Conservation (phyloP, 1,140 invertebrate species). For the Papilio polytes region DNA sequence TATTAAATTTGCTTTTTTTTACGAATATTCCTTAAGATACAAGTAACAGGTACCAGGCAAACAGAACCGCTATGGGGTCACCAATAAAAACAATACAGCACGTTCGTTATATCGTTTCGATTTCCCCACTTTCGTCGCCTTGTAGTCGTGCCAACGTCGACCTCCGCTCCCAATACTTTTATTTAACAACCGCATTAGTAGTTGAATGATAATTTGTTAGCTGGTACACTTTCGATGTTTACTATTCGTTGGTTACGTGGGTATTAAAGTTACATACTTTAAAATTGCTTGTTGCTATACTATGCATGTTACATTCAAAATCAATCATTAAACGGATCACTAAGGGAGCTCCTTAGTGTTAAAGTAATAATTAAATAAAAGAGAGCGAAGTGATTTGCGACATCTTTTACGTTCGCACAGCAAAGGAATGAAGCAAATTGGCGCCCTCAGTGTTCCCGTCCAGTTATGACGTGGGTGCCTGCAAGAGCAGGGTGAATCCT, state of each 20-base stretch:
- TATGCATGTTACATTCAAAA: too few species aligned
- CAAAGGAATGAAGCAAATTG: too few species aligned
- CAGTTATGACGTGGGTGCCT: too few species aligned
- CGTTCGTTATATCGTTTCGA: neutral
- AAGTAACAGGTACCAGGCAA: neutral
- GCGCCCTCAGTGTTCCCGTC: too few species aligned
- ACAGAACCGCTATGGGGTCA: neutral
- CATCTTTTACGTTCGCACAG: too few species aligned
- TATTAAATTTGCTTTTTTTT: too few species aligned
- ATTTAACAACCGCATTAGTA: constrained; percentile 8
- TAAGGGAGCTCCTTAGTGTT: too few species aligned
- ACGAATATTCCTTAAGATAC: neutral
- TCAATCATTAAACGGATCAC: too few species aligned
- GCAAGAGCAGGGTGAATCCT: too few species aligned
- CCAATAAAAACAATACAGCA: neutral
- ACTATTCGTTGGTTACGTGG: neutral
- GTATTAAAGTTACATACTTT: neutral
- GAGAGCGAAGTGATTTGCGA: too few species aligned
- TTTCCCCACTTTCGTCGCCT: constrained; percentile 28
- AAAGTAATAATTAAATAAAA: too few species aligned
- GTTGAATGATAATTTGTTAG: constrained; percentile 8
- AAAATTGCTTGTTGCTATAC: too few species aligned
- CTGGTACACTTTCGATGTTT: constrained; percentile 10
- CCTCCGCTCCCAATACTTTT: constrained; percentile 20
- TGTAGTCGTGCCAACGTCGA: constrained; percentile 5